Conservation (phyloP, 2,888 invertebrate species). For the Crocallis elinguaria region DNA sequence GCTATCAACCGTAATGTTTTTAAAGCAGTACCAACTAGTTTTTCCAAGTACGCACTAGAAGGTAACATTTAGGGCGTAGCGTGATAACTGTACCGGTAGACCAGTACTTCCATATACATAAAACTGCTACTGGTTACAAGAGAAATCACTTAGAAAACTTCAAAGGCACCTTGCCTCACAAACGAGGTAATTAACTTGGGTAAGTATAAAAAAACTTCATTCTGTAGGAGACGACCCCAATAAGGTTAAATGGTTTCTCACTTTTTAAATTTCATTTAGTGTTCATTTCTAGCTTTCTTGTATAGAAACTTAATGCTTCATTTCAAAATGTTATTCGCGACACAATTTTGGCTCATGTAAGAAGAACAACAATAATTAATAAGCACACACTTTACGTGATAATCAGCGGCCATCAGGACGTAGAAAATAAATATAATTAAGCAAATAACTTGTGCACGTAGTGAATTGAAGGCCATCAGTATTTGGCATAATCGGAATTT, state of each 20-base stretch:
- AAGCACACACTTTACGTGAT: constrained; percentile 2
- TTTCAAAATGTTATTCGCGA: neutral
- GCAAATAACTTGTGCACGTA: constrained; percentile 20
- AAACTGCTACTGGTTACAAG: constrained; percentile 44
- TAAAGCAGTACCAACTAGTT: neutral
- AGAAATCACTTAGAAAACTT: constrained; percentile 54
- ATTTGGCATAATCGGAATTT: constrained; percentile 25
- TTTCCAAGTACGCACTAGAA: constrained; percentile 12
- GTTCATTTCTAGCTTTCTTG: neutral
- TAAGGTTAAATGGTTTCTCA: neutral
- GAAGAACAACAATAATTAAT: neutral
- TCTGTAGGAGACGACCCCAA: constrained; percentile 8
- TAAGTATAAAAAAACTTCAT: constrained; percentile 18
- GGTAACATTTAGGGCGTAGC: constrained; percentile 42
- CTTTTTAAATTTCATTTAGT: constrained; percentile 1
- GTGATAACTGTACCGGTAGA: constrained; percentile 49
- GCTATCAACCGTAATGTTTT: neutral
- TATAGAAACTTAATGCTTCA: neutral
- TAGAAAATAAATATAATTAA: constrained; percentile 8
- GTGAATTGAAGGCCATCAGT: constrained; percentile 7
- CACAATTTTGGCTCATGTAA: neutral
- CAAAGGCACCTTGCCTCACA: constrained; percentile 41
- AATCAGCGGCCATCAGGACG: constrained; percentile 10
- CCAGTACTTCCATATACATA: constrained; percentile 45
- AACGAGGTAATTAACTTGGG: constrained; percentile 32